These are phyloP conservation scores for Pavo muticus DNA, from an alignment of 2,113 vertebrate species.

Conservation along the genomic window DNA sequence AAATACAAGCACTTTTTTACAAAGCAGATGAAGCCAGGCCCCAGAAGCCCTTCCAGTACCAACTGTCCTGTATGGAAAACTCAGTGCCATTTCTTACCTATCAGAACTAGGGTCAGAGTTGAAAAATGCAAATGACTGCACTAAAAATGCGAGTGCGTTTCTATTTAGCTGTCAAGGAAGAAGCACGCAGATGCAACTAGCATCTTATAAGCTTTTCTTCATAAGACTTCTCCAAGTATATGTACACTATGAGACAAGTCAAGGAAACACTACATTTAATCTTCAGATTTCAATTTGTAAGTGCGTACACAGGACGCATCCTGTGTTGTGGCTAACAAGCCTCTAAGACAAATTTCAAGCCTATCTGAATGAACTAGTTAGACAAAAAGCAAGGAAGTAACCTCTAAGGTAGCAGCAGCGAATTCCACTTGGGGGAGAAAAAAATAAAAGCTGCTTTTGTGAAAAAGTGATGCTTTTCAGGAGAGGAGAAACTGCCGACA, in stretches of 20 bases:
- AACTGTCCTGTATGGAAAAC: neutral
- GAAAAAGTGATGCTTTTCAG: neutral
- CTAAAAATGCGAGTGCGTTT: neutral
- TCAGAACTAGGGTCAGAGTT: neutral
- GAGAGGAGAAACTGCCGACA: neutral
- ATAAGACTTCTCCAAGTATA: neutral
- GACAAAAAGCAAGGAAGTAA: neutral
- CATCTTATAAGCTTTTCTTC: neutral
- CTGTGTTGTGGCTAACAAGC: neutral
- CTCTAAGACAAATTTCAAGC: neutral
- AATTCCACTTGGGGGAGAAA: neutral
- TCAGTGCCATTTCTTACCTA: neutral
- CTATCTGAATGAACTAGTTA: neutral
- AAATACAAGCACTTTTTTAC: neutral
- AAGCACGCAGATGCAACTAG: neutral
- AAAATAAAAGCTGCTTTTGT: conserved; percentile 34
- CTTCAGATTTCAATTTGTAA: neutral
- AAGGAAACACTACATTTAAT: neutral
- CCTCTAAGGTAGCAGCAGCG: neutral
- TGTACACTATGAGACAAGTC: neutral
- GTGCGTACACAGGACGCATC: neutral
- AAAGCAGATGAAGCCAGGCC: neutral
- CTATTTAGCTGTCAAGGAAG: neutral
- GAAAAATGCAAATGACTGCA: neutral
- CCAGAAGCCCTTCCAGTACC: neutral